phyloP scores from a whole-genome alignment of 2,797 vertebrate genomes.

The Cryptoprocta ferox region DNA sequence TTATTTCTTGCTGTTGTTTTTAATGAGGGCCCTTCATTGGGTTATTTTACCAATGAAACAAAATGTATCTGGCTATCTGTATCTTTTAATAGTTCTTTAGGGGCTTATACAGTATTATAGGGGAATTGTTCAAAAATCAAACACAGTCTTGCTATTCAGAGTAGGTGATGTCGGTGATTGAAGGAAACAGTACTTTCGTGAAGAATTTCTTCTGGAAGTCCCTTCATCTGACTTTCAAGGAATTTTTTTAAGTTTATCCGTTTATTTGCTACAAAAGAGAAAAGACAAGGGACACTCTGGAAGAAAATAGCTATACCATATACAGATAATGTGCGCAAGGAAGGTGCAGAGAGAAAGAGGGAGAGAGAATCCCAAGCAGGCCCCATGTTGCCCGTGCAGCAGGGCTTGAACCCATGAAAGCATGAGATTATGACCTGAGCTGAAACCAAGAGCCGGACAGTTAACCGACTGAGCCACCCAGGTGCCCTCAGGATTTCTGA shows the following conservation, averaged over 20 bases:
- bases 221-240: slow-evolving; percentile 1
- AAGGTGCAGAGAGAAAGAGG: no score
- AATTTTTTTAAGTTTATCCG: no score
- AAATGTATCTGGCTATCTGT: not conserved
- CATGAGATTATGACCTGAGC: no score
- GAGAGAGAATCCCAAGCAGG: no score
- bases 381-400: no score
- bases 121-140: not conserved
- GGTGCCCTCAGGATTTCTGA: not conserved
- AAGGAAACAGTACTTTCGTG: not conserved
- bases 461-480: no score
- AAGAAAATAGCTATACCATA: not conserved
- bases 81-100: not conserved
- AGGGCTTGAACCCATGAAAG: no score
- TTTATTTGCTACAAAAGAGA: not conserved
- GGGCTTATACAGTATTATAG: not conserved
- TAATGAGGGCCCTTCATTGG: not conserved
- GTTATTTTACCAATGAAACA: not conserved
- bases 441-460: no score
- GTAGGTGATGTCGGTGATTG: not conserved
- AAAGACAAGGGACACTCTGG: not conserved
- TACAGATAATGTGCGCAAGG: no score
- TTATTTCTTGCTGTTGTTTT: not conserved
- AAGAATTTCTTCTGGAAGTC: not conserved
- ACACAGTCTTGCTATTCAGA: not conserved